Evolutionary conservation across 2,797 vertebrate genomes (phyloP), one percentile per base, ranked within the genome.

Genomic region (Periparus ater): DNA sequence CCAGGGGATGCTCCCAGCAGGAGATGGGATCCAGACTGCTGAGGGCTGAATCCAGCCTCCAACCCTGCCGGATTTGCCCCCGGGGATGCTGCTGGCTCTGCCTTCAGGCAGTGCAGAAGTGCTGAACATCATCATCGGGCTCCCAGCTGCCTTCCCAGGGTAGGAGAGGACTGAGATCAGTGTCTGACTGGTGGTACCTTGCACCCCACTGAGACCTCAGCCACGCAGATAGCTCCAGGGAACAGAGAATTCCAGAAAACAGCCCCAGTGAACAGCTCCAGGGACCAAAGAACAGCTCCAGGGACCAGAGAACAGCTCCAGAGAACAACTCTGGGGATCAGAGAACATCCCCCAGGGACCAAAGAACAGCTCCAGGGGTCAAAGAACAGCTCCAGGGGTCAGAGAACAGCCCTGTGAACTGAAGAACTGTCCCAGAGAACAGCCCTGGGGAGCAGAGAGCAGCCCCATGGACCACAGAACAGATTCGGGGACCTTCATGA

Each of bases 1-100:
- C 81, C 67, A 1, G 2, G 16, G 3, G 54, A 32, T 2, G 7
- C 53, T 29, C 18, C 1, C 0, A 10, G 38, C 38, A 38, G 38
- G 38, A 40, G 38, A 40, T 0, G 32, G 44, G 81, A 2, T 27
- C 38, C 72, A n/a, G 45, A 3, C 32, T 8, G 51, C 67, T 13
- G 55, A 22, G 61, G 47, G 72, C 42, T 61, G 36, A 40, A 45
- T 5, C 3, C 67, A 42, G 36, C 36, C 36, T 7, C 53, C 21
- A 11, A 2, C 15, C 61, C 61, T 45, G 77, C 86, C 7, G 29
- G 29, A 8, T 47, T n/a, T 42, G 72, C 17, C 67, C 58, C 27
- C 8, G 4, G 42, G 23, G 23, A 2, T 23, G 68, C 62, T 38
- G 42, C 76, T 55, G 76, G 17, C 51, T 55, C 62, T 47, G 76